Evolutionary conservation across 2,113 vertebrate species (phyloP).

Genomic region (Chroicocephalus ridibundus): DNA sequence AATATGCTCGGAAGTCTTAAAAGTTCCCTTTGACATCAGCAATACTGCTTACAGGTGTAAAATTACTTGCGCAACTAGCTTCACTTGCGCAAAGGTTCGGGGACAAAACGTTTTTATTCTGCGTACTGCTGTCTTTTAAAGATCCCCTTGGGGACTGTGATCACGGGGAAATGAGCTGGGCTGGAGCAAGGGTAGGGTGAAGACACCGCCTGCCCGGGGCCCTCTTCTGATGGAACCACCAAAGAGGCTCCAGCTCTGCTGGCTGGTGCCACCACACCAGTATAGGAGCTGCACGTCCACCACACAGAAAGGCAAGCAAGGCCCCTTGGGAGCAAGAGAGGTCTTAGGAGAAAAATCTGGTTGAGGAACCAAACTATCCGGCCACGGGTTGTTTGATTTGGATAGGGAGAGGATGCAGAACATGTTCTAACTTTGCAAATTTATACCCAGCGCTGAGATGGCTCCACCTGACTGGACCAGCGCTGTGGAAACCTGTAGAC

Average conservation of each 20-base stretch:
- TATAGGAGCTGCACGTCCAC: background rate
- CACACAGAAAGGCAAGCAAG: background rate
- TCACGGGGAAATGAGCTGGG: background rate
- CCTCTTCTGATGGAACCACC: background rate
- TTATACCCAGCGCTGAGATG: background rate
- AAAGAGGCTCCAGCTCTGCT: background rate
- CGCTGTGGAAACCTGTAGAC: rapidly evolving
- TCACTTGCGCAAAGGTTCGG: rapidly evolving
- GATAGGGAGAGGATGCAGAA: background rate
- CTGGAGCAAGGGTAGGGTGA: background rate
- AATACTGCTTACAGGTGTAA: background rate
- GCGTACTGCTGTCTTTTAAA: rapidly evolving
- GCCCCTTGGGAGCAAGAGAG: background rate
- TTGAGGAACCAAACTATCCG: background rate
- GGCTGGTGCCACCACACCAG: background rate
- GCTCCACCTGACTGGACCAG: background rate
- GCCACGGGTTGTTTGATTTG: background rate
- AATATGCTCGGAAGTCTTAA: background rate
- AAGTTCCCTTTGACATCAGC: background rate
- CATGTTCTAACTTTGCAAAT: background rate
- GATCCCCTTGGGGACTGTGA: background rate
- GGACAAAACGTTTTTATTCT: background rate
- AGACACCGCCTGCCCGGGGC: rapidly evolving
- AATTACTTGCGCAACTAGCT: background rate
- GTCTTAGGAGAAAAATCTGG: background rate